Evolutionary conservation across 1,140 invertebrate species (phyloP).

Genomic region (Seison nebaliae): DNA sequence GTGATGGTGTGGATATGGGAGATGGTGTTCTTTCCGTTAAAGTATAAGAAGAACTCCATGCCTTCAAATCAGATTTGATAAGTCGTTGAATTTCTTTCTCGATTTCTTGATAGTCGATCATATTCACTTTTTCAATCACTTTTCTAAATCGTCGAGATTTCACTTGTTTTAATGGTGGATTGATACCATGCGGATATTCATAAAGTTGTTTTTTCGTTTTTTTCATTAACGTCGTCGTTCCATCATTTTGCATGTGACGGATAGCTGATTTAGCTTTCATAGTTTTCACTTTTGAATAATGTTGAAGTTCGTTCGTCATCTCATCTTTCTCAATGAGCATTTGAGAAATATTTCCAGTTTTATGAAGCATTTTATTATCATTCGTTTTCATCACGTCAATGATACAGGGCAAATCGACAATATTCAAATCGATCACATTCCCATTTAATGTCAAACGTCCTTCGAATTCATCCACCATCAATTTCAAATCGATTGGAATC

Average conservation of each 20-base stretch:
- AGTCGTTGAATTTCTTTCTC: constrained; percentile 78
- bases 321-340: constrained; percentile 27
- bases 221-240: constrained; percentile 35
- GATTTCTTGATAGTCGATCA: constrained; percentile 75
- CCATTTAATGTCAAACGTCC: constrained; percentile 28
- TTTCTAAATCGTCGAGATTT: constrained; percentile 67
- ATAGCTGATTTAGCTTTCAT: background rate
- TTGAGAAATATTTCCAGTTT: constrained; percentile 80
- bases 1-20: too few relatives aligned
- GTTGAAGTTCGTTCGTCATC: constrained; percentile 4
- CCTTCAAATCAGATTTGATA: constrained; percentile 55
- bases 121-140: constrained; percentile 79
- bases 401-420: constrained; percentile 68
- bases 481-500: too few relatives aligned
- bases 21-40: too few relatives aligned
- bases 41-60: too few relatives aligned
- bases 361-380: constrained; percentile 80
- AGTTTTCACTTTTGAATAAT: constrained; percentile 1
- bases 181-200: constrained; percentile 66
- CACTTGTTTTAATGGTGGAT: constrained; percentile 76
- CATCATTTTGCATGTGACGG: background rate
- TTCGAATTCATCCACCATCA: too few relatives aligned
- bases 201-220: constrained; percentile 73
- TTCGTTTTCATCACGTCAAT: constrained; percentile 79
- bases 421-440: constrained; percentile 23